phyloP scores from a whole-genome alignment of 2,113 vertebrate species.

The human region GRCh38 chrX:39967501-39968000 shows the following conservation, averaged over 20 bases:
- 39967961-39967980: no score
- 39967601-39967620: background rate
- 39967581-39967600: background rate
- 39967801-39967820: no score
- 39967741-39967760: background rate
- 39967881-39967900: no score
- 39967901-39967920: no score
- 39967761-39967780: background rate
- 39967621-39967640: background rate
- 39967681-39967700: background rate
- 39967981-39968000: no score
- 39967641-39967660: background rate
- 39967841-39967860: constrained; percentile 11
- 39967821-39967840: constrained; percentile 23
- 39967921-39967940: no score
- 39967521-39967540: background rate
- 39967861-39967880: background rate
- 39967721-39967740: background rate
- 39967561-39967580: background rate
- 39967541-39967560: background rate
- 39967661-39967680: background rate
- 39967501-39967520: background rate
- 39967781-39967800: background rate
- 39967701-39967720: background rate
- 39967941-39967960: no score